Base-by-base conservation (phyloP, 2,113 vertebrate species). In the Steatornis caripensis region DNA sequence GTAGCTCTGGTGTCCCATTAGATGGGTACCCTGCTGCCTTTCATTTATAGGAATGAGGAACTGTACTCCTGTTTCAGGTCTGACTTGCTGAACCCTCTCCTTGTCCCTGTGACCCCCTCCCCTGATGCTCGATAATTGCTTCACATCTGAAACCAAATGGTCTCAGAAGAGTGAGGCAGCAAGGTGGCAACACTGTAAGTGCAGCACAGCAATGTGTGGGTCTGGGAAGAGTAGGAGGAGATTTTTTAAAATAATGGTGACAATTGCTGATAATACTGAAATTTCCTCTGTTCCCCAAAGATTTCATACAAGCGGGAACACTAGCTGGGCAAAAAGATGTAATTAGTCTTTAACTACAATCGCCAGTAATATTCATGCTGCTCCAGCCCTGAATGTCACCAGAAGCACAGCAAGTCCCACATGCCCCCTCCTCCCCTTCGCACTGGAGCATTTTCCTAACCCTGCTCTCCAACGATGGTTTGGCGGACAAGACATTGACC, bases 1-100 rank as follows among this genome's bases (percentile, higher is more conserved):
- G 57, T 5, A 49, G 80, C 90, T 96, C 95, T 91, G 41, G 80
- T 95, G 91, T 96, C 89, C 95, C 65, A 55, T 90, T 90, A 95
- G 84, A 61, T 21, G 49, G 76, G n/a, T 39, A 34, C 70, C n/a
- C 72, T 94, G 69, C 65, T 95, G 94, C 76, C 60, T 95, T 96
- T 96, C 86, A 95, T 93, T 92, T 76, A 57, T 21, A 84, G 76
- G 43, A 89, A 92, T 91, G 92, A 97, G 55, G 43, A 94, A 29
- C 39, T 6, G 13, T 90, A 37, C 86, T 96, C 93, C 60, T 90
- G 65, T 95, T 96, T 91, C 95, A 87, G 53, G 65, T 60, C 12
- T 93, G 89, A 79, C 81, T 68, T 65, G 51, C 61, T 93, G 93
- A 96, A 95, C 93, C 13, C 3, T 4, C 37, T 65, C 79, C 26